Conservation (phyloP, 2,888 invertebrate genomes). For the Trisateles emortualis region DNA sequence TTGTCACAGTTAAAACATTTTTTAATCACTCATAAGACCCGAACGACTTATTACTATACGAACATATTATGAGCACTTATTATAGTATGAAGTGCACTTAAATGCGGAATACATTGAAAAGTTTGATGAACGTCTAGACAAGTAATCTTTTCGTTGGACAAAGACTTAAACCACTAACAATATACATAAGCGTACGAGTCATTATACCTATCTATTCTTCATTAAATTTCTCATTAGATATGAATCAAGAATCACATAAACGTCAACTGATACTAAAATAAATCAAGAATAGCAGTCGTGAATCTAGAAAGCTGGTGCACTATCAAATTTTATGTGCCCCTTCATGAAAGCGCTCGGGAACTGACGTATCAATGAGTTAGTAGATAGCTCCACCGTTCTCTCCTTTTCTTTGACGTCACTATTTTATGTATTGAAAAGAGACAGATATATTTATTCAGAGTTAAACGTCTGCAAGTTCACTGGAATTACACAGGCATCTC, state of each 20-base stretch:
- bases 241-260: slow-evolving; percentile 38
- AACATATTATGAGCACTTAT: slow-evolving; percentile 13
- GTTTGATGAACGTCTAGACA: slow-evolving; percentile 31
- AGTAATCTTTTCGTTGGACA: slow-evolving; percentile 10
- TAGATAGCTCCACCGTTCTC: slow-evolving; percentile 13
- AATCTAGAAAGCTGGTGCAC: slow-evolving; percentile 23
- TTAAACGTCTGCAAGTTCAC: slow-evolving; percentile 32
- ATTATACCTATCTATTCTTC: slow-evolving; percentile 18
- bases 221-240: slow-evolving; percentile 35
- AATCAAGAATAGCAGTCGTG: slow-evolving; percentile 17
- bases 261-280: slow-evolving; percentile 24
- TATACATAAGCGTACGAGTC: slow-evolving; percentile 3
- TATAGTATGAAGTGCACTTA: slow-evolving; percentile 18
- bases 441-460: slow-evolving; percentile 17
- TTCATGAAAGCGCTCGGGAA: slow-evolving; percentile 21
- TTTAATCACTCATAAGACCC: background rate
- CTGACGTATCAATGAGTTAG: slow-evolving; percentile 2
- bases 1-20: too few species aligned
- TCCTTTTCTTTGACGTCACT: slow-evolving; percentile 14
- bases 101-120: slow-evolving; percentile 18
- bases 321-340: slow-evolving; percentile 25
- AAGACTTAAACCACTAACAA: slow-evolving; percentile 18
- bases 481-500: slow-evolving; percentile 57
- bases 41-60: slow-evolving; percentile 4
- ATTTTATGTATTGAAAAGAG: slow-evolving; percentile 21